Conservation (phyloP, 2,797 vertebrate species). For the Ataeniobius toweri region DNA sequence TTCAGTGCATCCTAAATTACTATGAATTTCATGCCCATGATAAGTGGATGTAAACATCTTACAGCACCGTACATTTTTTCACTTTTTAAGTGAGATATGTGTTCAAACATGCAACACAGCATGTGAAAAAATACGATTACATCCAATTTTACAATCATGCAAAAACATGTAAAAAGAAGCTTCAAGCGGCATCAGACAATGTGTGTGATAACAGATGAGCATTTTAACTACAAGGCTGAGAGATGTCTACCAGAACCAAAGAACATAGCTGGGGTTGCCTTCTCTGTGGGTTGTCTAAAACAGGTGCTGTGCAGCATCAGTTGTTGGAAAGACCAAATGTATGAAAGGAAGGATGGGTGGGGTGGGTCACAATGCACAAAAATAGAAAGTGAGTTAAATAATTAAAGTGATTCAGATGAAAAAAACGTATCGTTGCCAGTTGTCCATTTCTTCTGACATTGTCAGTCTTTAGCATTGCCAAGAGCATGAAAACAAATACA, state of each 20-base stretch:
- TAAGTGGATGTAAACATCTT: no score
- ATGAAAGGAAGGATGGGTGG: slow-evolving; percentile 12
- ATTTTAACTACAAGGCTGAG: neutral
- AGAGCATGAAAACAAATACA: slow-evolving; percentile 11
- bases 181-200: slow-evolving; percentile 25
- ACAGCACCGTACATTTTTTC: neutral
- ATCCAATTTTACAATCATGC: neutral
- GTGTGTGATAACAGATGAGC: slow-evolving; percentile 38
- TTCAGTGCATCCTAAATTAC: no score
- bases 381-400: slow-evolving; percentile 68
- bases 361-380: slow-evolving; percentile 35
- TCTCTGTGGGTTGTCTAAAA: slow-evolving; percentile 34
- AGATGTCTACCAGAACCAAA: neutral
- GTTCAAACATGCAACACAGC: neutral
- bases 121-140: neutral
- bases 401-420: slow-evolving; percentile 59
- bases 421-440: slow-evolving; percentile 36
- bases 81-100: neutral
- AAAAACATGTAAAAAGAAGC: neutral
- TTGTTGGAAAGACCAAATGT: slow-evolving; percentile 36
- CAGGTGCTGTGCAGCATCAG: slow-evolving; percentile 67
- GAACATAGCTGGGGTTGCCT: slow-evolving; percentile 4
- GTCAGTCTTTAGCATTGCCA: slow-evolving; percentile 46
- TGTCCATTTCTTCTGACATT: slow-evolving; percentile 50
- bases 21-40: no score